Evolutionary conservation across 1,140 invertebrate genomes (phyloP).

Genomic region (Heliconius nattereri): DNA sequence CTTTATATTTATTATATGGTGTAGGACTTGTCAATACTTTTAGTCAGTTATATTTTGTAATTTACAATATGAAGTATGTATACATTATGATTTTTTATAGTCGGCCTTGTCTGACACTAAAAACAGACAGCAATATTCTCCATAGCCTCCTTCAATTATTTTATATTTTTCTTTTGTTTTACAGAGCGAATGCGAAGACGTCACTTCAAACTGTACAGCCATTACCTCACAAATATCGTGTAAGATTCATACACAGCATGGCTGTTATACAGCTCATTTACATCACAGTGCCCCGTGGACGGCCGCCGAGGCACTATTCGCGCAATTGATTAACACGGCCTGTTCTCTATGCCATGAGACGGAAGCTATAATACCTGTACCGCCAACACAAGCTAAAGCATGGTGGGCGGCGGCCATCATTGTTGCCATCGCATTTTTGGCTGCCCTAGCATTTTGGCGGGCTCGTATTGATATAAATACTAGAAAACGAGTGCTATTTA

Average conservation of each 20-base stretch:
- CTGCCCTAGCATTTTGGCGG: not conserved
- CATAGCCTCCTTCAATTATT: no score
- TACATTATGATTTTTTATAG: no score
- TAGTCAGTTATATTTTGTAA: no score
- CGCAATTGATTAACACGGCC: not conserved
- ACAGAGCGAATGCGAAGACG: not conserved
- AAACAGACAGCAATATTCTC: no score
- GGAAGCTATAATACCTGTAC: no score
- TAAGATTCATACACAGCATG: slow-evolving; percentile 18
- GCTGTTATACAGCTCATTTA: slow-evolving; percentile 28
- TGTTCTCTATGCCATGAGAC: not conserved
- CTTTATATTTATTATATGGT: no score
- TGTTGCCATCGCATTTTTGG: not conserved
- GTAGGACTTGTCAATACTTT: no score
- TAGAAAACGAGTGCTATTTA: not conserved
- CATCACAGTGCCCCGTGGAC: slow-evolving; percentile 2
- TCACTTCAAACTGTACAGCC: slow-evolving; percentile 18
- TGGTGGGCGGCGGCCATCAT: not conserved
- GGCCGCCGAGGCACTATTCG: slow-evolving; percentile 23
- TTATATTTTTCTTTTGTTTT: not conserved
- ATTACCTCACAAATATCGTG: slow-evolving; percentile 27
- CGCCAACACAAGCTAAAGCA: not conserved
- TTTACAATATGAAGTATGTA: no score
- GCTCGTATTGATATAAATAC: not conserved
- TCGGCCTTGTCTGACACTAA: no score